Evolutionary conservation across 2,113 vertebrate genomes (phyloP).

Genomic region (Cyanistes caeruleus): DNA sequence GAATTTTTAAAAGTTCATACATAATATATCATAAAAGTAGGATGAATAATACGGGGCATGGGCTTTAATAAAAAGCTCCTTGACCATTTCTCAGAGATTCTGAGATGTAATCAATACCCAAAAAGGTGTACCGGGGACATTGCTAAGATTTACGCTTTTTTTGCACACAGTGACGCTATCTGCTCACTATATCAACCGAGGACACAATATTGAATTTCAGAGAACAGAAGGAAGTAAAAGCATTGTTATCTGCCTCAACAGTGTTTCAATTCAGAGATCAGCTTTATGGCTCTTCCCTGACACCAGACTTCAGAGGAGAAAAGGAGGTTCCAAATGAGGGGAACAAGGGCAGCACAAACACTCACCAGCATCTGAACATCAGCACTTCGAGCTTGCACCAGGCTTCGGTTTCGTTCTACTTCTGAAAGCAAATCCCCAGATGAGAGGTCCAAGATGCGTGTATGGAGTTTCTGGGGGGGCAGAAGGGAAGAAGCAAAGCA

Average conservation of each 20-base stretch:
- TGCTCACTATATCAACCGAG: conserved; percentile 73
- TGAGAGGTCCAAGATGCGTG: conserved; percentile 84
- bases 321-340: conserved; percentile 25
- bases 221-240: conserved; percentile 69
- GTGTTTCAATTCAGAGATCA: conserved; percentile 68
- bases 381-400: conserved; percentile 68
- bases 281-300: conserved; percentile 48
- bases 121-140: conserved; percentile 83
- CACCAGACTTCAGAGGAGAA: conserved; percentile 42
- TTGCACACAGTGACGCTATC: conserved; percentile 79
- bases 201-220: conserved; percentile 77
- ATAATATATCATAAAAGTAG: conserved; percentile 89
- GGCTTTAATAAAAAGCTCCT: conserved; percentile 83
- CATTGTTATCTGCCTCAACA: conserved; percentile 76
- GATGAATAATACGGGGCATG: conserved; percentile 81
- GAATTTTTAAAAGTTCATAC: conserved; percentile 88
- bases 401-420: conserved; percentile 76
- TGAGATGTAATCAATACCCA: conserved; percentile 86
- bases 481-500: conserved; percentile 49
- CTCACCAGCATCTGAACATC: conserved; percentile 81
- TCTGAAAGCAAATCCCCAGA: conserved; percentile 84
- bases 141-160: conserved; percentile 83
- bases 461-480: conserved; percentile 85
- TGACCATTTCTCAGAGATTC: conserved; percentile 82
- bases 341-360: conserved; percentile 36